A percentile compares a stretch with the other conserved stretches of the same genome.
phyloP scores from a whole-genome alignment of 37 sponge, comb jelly and placozoan genomes.

The Beroe ovata region DNA sequence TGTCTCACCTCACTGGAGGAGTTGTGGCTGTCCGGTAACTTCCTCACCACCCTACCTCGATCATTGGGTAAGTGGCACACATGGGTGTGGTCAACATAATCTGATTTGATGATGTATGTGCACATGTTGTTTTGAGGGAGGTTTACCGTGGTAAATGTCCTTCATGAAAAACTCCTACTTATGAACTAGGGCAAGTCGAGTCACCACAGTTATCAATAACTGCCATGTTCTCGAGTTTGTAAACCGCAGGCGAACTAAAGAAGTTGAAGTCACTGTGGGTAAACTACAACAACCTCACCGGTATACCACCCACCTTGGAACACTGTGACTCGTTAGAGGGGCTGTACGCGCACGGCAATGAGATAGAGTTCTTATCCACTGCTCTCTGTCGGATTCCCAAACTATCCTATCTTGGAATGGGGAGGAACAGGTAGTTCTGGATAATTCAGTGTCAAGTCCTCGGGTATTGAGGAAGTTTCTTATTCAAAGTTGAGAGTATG shows the following conservation, averaged over 20 bases:
- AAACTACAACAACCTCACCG: slow-evolving; percentile 54
- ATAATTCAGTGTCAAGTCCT: no score
- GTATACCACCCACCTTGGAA: slow-evolving; percentile 33
- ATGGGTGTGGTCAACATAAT: no score
- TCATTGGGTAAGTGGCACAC: slow-evolving; percentile 38
- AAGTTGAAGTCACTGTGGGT: slow-evolving; percentile 57
- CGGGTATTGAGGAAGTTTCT: no score
- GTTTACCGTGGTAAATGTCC: no score
- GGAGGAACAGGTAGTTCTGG: slow-evolving; percentile 23
- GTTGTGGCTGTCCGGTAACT: slow-evolving; percentile 54
- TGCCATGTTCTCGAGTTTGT: no score
- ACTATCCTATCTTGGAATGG: slow-evolving; percentile 10
- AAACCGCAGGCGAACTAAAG: slow-evolving; percentile 41
- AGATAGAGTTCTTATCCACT: slow-evolving; percentile 60
- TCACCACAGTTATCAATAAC: no score
- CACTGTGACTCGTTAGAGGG: slow-evolving; percentile 47
- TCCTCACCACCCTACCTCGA: slow-evolving; percentile 42
- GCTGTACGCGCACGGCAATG: slow-evolving; percentile 46
- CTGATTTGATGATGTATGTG: no score
- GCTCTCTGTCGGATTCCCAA: slow-evolving; percentile 54
- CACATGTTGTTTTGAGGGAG: no score
- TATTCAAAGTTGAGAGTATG: no score
- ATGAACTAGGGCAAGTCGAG: no score
- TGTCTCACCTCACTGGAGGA: slow-evolving; percentile 21
- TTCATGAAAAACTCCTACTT: no score